A percentile compares a stretch with the other conserved stretches of the same genome.
Evolutionary conservation across 2,797 vertebrate genomes (phyloP).

Genomic region (Urosaurus nigricauda): DNA sequence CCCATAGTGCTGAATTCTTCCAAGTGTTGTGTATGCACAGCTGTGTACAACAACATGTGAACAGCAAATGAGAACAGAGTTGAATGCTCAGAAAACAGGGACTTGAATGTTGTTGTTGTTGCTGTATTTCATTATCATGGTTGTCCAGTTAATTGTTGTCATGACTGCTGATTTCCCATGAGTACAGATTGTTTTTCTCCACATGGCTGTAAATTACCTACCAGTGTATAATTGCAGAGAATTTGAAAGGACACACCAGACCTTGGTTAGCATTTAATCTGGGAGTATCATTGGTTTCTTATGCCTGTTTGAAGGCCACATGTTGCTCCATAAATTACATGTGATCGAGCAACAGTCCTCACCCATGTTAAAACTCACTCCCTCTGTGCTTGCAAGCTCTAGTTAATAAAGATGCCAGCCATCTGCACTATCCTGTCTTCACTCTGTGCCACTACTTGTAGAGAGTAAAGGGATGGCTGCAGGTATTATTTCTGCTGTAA

Average conservation of each 20-base stretch:
- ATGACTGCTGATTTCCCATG: background rate
- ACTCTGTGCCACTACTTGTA: constrained; percentile 62
- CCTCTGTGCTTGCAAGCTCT: constrained; percentile 15
- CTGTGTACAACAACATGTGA: background rate
- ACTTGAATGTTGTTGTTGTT: background rate
- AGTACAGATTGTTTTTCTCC: background rate
- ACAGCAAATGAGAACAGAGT: background rate
- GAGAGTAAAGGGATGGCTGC: constrained; percentile 57
- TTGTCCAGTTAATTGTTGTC: background rate
- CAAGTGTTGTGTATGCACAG: background rate
- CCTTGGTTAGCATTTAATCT: background rate
- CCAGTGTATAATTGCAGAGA: background rate
- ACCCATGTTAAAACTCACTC: background rate
- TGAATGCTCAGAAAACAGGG: background rate
- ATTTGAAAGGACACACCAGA: background rate
- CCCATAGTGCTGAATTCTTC: background rate
- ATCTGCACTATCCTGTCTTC: constrained; percentile 35
- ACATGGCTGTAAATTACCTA: background rate
- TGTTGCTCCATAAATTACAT: constrained; percentile 43
- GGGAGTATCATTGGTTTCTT: background rate
- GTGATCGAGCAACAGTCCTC: constrained; percentile 15
- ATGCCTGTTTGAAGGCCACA: background rate
- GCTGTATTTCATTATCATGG: background rate
- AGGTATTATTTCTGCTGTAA: constrained; percentile 52
- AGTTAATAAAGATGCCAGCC: constrained; percentile 39